phyloP scores from a whole-genome alignment of 2,888 invertebrate genomes.

The Tenodera sinensis region DNA sequence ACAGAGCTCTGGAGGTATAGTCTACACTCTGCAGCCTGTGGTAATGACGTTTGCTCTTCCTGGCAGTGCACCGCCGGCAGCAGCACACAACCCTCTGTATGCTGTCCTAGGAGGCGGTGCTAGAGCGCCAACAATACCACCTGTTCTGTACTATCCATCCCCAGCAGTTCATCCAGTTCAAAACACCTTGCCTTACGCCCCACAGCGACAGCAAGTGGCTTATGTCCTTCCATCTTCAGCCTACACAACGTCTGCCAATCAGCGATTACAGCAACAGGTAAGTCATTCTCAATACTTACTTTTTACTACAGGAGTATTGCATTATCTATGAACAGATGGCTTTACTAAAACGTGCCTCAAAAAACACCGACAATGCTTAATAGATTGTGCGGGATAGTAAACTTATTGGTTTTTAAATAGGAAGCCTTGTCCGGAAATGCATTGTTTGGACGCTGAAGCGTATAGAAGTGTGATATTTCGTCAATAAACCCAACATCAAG shows the following conservation, averaged over 20 bases:
- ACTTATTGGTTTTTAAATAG: too few relatives aligned
- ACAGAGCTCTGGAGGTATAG: neutral
- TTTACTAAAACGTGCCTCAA: too few relatives aligned
- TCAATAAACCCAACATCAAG: too few relatives aligned
- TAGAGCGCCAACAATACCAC: neutral
- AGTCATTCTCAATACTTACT: neutral
- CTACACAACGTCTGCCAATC: neutral
- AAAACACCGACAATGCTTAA: too few relatives aligned
- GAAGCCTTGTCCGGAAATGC: too few relatives aligned
- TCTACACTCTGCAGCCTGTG: neutral
- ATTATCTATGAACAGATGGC: too few relatives aligned
- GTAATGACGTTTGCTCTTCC: neutral
- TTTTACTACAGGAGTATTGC: too few relatives aligned
- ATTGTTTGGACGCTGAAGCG: too few relatives aligned
- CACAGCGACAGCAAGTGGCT: too few relatives aligned
- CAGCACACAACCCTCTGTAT: neutral
- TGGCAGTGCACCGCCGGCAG: neutral
- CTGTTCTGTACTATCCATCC: neutral
- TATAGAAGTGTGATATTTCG: too few relatives aligned
- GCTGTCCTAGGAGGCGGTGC: neutral
- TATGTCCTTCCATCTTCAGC: neutral
- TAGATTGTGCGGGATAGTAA: too few relatives aligned
- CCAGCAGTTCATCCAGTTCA: neutral
- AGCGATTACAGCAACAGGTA: neutral
- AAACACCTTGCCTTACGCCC: too few relatives aligned